Conservation (phyloP, 2,113 vertebrate genomes). For the Pachycephala philippinensis region DNA sequence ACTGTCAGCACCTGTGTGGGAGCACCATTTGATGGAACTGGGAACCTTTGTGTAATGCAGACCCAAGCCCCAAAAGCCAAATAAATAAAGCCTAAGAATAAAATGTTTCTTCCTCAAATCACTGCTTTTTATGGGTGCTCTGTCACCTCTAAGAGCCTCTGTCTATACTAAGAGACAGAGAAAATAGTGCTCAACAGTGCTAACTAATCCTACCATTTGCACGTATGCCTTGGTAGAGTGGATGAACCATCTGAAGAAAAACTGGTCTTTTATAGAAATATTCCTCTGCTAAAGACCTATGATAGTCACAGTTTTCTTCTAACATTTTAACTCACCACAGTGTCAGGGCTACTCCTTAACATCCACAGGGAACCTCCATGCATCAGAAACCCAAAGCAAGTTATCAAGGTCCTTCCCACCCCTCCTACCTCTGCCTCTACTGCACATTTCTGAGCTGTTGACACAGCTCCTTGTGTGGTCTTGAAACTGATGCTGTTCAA, state of each 20-base stretch:
- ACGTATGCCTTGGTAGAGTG: background rate
- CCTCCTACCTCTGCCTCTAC: conserved; percentile 7
- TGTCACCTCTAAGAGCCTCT: background rate
- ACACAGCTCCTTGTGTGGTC: conserved; percentile 71
- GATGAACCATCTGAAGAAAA: background rate
- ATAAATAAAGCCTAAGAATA: too few relatives aligned
- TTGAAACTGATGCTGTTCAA: conserved; percentile 55
- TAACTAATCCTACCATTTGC: background rate
- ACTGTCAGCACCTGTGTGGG: conserved; percentile 8
- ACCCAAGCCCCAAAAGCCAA: background rate
- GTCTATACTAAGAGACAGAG: background rate
- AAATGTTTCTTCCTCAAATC: background rate
- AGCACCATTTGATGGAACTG: background rate
- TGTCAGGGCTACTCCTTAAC: background rate
- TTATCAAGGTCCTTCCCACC: background rate
- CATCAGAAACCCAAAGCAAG: background rate
- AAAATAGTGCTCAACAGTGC: background rate
- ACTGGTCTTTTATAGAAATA: background rate
- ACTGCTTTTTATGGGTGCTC: background rate
- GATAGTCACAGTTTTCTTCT: background rate
- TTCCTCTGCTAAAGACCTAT: background rate
- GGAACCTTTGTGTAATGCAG: background rate
- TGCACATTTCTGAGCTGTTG: conserved; percentile 19
- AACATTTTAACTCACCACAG: background rate
- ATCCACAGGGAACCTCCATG: background rate